These are phyloP conservation scores for Pangasius mekongensis DNA, from an alignment of 2,797 vertebrate genomes.

Conservation along the genomic window DNA sequence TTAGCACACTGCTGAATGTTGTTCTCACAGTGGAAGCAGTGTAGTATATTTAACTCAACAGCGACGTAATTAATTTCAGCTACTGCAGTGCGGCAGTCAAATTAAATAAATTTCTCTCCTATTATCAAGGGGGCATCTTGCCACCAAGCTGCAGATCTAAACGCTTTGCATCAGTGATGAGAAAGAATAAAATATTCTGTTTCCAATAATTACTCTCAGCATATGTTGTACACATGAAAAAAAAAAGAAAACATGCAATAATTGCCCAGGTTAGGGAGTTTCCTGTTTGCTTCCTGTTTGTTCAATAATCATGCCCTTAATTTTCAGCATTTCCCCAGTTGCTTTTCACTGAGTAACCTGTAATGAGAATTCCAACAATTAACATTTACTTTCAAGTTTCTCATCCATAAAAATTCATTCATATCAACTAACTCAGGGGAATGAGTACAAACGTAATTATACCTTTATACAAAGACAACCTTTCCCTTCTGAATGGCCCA, in stretches of 20 bases:
- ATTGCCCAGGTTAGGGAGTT: slow-evolving; percentile 47
- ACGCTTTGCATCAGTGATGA: slow-evolving; percentile 67
- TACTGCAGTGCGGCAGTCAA: slow-evolving; percentile 75
- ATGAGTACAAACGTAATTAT: slow-evolving; percentile 60
- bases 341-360: slow-evolving; percentile 50
- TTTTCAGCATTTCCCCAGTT: slow-evolving; percentile 49
- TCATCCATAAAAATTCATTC: slow-evolving; percentile 54
- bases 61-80: slow-evolving; percentile 79
- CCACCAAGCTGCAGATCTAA: slow-evolving; percentile 67
- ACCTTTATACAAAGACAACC: slow-evolving; percentile 46
- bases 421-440: slow-evolving; percentile 51
- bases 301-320: slow-evolving; percentile 51
- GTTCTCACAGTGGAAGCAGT: slow-evolving; percentile 74
- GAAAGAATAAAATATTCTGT: slow-evolving; percentile 60
- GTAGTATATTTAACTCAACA: slow-evolving; percentile 74
- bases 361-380: slow-evolving; percentile 56
- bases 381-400: slow-evolving; percentile 59
- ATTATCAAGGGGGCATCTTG: slow-evolving; percentile 76
- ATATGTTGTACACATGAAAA: slow-evolving; percentile 54
- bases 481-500: slow-evolving; percentile 45
- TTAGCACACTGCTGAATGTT: slow-evolving; percentile 59
- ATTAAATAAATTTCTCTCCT: slow-evolving; percentile 76
- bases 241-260: slow-evolving; percentile 23
- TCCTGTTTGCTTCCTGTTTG: slow-evolving; percentile 46
- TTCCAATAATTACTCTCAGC: slow-evolving; percentile 69